These are phyloP conservation scores for Egretta garzetta DNA, from an alignment of 2,113 vertebrate species.

Conservation along the genomic window DNA sequence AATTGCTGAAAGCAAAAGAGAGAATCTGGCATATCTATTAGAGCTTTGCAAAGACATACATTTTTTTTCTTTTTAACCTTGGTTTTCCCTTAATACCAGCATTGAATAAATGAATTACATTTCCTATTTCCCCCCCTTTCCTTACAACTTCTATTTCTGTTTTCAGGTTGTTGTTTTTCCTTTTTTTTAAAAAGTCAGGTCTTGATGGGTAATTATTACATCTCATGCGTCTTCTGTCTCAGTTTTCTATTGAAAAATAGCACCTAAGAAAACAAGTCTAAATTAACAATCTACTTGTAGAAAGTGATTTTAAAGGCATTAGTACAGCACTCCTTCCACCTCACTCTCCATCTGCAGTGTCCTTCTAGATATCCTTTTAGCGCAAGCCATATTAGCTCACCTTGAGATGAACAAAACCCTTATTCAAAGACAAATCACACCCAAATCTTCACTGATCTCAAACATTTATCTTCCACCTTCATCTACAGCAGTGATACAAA, in stretches of 20 bases:
- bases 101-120: conserved; percentile 67
- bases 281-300: conserved; percentile 63
- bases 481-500: background rate
- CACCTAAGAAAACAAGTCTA: conserved; percentile 50
- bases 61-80: conserved; percentile 64
- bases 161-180: conserved; percentile 43
- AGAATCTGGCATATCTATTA: conserved; percentile 67
- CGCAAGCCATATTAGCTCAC: conserved; percentile 31
- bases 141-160: conserved; percentile 65
- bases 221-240: conserved; percentile 64
- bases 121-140: conserved; percentile 31
- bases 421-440: conserved; percentile 49
- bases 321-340: background rate
- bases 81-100: conserved; percentile 60
- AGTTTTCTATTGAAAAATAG: conserved; percentile 60
- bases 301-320: conserved; percentile 64
- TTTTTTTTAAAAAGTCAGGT: background rate
- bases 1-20: conserved; percentile 61
- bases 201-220: conserved; percentile 71
- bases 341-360: conserved; percentile 27
- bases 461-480: background rate
- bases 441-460: background rate
- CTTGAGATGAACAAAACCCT: conserved; percentile 23
- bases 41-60: conserved; percentile 59
- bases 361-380: conserved; percentile 46